Percentiles rank a stretch among this genome's conserved stretches.
Evolutionary conservation across 2,888 invertebrate species (phyloP).

Genomic region (Rugalucina vietnamica): DNA sequence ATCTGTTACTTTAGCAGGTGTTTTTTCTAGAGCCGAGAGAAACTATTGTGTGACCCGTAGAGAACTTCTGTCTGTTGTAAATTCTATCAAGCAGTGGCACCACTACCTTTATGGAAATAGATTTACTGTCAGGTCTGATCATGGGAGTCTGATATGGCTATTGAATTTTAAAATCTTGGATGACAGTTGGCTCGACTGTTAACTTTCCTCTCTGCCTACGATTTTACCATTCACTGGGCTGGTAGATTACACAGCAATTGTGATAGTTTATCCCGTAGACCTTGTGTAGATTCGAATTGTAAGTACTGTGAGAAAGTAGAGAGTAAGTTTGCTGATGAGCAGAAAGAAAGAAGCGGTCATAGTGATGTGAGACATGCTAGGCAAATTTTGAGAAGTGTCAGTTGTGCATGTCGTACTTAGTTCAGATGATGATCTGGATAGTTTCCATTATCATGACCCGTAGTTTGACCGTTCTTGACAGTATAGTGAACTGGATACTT

Average conservation of each 20-base stretch:
- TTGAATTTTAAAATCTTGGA: slow-evolving; percentile 52
- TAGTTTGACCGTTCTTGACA: not conserved
- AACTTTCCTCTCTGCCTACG: slow-evolving; percentile 30
- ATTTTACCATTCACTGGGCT: slow-evolving; percentile 43
- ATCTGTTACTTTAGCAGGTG: slow-evolving; percentile 37
- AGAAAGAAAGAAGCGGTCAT: not conserved
- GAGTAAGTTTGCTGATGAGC: not conserved
- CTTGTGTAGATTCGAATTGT: slow-evolving; percentile 30
- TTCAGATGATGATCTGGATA: not conserved
- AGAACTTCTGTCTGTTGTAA: slow-evolving; percentile 33
- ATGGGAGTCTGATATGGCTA: slow-evolving; percentile 36
- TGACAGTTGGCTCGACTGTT: slow-evolving; percentile 46
- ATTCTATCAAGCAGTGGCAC: slow-evolving; percentile 23
- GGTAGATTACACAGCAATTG: slow-evolving; percentile 47
- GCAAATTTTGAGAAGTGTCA: too few species aligned
- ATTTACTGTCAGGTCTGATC: slow-evolving; percentile 38
- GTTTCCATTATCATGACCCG: not conserved
- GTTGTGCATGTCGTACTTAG: not conserved
- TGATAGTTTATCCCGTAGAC: slow-evolving; percentile 45
- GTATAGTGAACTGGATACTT: not conserved
- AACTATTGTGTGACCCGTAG: slow-evolving; percentile 38
- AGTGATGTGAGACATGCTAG: not conserved
- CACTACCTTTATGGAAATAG: slow-evolving; percentile 33
- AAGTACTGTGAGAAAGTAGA: slow-evolving; percentile 31
- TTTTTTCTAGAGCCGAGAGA: slow-evolving; percentile 30